A percentile compares a stretch with the other conserved stretches of the same genome.
phyloP scores from a whole-genome alignment of 2,797 vertebrate species.

The Mus minutoides region DNA sequence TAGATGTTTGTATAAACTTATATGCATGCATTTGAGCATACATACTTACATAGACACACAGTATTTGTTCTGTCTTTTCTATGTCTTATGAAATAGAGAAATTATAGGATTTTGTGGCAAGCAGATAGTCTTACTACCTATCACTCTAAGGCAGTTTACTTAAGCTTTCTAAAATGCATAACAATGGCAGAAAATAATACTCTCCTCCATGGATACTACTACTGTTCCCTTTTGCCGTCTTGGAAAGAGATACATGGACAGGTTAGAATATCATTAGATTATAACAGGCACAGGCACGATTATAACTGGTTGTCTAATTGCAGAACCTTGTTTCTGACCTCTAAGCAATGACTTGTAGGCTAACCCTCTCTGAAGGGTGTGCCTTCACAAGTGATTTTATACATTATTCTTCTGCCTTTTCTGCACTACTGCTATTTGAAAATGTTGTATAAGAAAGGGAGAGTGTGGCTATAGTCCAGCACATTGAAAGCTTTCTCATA shows the following conservation, averaged over 20 bases:
- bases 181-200: background rate
- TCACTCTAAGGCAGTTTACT: background rate
- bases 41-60: background rate
- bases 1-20: background rate
- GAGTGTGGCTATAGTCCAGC: background rate
- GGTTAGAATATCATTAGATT: background rate
- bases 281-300: background rate
- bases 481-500: background rate
- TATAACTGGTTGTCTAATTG: background rate
- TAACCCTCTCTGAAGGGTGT: background rate
- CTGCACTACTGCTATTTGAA: background rate
- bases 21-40: too few relatives aligned
- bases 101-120: background rate
- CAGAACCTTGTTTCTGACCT: background rate
- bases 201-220: background rate
- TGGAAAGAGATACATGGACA: background rate
- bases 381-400: background rate
- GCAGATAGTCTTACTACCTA: background rate
- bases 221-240: background rate
- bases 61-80: background rate
- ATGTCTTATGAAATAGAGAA: background rate
- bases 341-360: background rate
- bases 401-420: background rate
- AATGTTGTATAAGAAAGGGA: background rate
- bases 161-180: constrained; percentile 16